Evolutionary conservation across 1,140 invertebrate genomes (phyloP).

Genomic region (Pogonomyrmex barbatus): DNA sequence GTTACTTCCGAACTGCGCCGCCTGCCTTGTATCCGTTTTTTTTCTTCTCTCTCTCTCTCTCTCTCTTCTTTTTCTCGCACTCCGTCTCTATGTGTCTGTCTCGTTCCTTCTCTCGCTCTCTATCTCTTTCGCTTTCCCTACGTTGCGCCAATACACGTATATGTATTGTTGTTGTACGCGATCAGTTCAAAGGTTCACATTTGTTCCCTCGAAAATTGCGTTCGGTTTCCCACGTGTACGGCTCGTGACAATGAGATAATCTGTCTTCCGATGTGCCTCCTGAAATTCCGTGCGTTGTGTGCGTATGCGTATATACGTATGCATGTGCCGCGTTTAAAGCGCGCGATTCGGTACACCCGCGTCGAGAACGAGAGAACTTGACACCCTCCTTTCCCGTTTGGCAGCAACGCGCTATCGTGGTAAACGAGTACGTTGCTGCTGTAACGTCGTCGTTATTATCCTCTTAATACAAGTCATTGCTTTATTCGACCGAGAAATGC

Average conservation of each 20-base stretch:
- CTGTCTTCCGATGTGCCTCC: not conserved
- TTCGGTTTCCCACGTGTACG: not conserved
- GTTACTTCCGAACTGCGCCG: slow-evolving; percentile 48
- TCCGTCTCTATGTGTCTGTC: slow-evolving; percentile 3
- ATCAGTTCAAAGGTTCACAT: not conserved
- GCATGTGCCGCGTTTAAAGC: slow-evolving; percentile 2
- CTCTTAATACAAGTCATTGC: slow-evolving; percentile 8
- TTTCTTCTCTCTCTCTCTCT: not conserved
- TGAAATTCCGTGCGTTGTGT: not conserved
- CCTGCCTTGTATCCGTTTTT: not conserved
- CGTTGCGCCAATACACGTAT: not conserved
- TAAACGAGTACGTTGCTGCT: slow-evolving; percentile 19
- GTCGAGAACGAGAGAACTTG: slow-evolving; percentile 12
- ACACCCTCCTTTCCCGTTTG: slow-evolving; percentile 38
- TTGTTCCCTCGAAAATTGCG: not conserved
- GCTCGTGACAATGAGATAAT: not conserved
- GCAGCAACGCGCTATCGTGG: slow-evolving; percentile 58
- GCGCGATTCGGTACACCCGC: not conserved
- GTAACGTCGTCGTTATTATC: slow-evolving; percentile 10
- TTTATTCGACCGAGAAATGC: not conserved
- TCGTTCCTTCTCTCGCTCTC: not conserved
- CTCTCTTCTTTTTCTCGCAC: not conserved
- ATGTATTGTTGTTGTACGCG: not conserved
- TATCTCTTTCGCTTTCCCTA: slow-evolving; percentile 11
- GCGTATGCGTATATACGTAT: not conserved